These are phyloP conservation scores for Psilopsiagon aurifrons DNA, from an alignment of 2,113 vertebrate genomes.

Conservation along the genomic window DNA sequence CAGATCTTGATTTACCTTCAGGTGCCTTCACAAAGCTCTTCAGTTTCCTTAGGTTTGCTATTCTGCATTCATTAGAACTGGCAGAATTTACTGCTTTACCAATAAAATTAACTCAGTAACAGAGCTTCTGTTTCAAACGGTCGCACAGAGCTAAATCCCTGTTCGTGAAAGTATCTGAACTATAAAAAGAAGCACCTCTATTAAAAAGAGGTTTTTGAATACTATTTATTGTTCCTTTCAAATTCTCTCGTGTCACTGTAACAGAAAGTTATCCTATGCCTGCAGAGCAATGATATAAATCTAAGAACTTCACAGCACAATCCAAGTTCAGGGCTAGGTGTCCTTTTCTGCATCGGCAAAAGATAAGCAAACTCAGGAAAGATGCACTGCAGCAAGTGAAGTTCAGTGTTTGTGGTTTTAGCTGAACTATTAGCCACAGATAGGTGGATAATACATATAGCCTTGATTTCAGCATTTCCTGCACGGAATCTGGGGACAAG, in stretches of 20 bases:
- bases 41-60: neutral
- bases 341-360: neutral
- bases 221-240: neutral
- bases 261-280: neutral
- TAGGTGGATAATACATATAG: neutral
- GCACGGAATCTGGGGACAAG: neutral
- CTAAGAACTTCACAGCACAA: neutral
- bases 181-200: neutral
- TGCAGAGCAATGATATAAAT: neutral
- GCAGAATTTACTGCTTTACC: neutral
- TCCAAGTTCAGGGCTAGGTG: neutral
- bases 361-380: neutral
- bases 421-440: neutral
- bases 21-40: neutral
- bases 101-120: neutral
- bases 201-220: neutral
- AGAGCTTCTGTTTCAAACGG: neutral
- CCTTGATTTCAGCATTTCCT: neutral
- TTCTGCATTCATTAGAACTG: neutral
- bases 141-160: neutral
- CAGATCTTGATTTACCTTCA: neutral
- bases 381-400: neutral
- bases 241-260: neutral
- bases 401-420: neutral
- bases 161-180: neutral